Base-by-base conservation (phyloP, 2,888 invertebrate genomes). In the Apodemia duryi region DNA sequence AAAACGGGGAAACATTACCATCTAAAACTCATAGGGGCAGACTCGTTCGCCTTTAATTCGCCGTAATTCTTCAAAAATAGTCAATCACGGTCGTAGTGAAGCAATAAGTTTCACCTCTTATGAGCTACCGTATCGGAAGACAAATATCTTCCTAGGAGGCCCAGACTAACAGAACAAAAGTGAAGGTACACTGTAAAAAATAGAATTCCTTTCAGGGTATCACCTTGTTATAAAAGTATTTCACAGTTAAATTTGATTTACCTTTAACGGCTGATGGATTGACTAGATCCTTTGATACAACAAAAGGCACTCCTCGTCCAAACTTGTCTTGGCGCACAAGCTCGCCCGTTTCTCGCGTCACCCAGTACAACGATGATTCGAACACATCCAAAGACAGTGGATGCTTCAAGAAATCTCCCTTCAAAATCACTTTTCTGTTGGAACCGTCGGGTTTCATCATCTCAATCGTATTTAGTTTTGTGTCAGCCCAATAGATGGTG, bases 401-500 rank as follows among this genome's bases (percentile, higher is more conserved):
- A 82, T 97, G 97, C 72, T 94, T 94, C 73, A 97, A 72, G 65
- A 81, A 72, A 43, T 95, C 96, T n/a, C 97, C 96, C 77, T 94
- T 94, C 4, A 97, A 78, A 6, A 98, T 93, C 1, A 94, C 91
- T 75, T 94, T 95, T 32, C 98, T 88, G 66, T 95, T 94, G 0
- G 95, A 93, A 1, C 98, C 98, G 82, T 98, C 97, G 62, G 94
- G 94, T 63, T 94, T 93, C 92, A 98, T 96, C 64, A 95, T 95
- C 81, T 98, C 98, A 64, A 99, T 97, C 0, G 95, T 95, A 75
- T 98, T 97, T 51, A 97, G 88, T 82, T 99, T 99, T 0, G 96
- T 95, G 81, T 99, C 99, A 0, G 96, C 97, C 99, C 99, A 99
- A 85, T 97, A 99, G 21, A 99, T 91, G 0, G 96, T 93, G 79